These are phyloP conservation scores for Ptychobarbus kaznakovi DNA, from an alignment of 2,797 vertebrate genomes.

Conservation along the genomic window DNA sequence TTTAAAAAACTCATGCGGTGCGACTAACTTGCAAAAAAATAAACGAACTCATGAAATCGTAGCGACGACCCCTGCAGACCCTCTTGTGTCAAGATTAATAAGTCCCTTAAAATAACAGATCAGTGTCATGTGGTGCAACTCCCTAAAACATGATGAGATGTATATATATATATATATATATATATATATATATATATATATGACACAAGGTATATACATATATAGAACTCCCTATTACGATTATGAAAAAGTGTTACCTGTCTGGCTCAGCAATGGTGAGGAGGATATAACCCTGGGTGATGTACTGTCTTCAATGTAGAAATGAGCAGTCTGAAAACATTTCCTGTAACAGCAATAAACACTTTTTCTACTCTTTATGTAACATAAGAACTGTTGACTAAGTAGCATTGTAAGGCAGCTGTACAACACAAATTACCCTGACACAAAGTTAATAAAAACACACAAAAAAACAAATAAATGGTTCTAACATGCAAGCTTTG, in stretches of 20 bases:
- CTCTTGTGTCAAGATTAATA: neutral
- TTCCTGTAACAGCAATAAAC: constrained; percentile 76
- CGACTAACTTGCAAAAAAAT: neutral
- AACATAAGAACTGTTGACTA: neutral
- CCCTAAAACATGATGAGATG: neutral
- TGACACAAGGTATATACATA: too few relatives aligned
- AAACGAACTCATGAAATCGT: neutral
- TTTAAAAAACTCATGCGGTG: neutral
- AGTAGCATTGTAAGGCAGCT: neutral
- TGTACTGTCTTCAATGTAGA: constrained; percentile 92
- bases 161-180: too few relatives aligned
- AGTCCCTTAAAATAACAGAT: neutral
- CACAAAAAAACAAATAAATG: neutral
- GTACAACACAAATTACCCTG: neutral
- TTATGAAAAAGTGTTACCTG: constrained; percentile 77
- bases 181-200: too few relatives aligned
- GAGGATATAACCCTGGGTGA: constrained; percentile 89
- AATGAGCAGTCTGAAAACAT: constrained; percentile 98
- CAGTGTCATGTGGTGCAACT: neutral
- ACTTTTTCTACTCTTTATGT: neutral
- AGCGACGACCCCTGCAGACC: neutral
- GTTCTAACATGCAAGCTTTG: constrained; percentile 4
- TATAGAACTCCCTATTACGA: neutral
- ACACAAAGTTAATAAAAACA: neutral
- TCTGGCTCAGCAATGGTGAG: constrained; percentile 76